Percentiles rank a stretch among this genome's conserved stretches.
These are phyloP conservation scores for Caprella mutica DNA, from an alignment of 2,888 invertebrate genomes.

Conservation along the genomic window DNA sequence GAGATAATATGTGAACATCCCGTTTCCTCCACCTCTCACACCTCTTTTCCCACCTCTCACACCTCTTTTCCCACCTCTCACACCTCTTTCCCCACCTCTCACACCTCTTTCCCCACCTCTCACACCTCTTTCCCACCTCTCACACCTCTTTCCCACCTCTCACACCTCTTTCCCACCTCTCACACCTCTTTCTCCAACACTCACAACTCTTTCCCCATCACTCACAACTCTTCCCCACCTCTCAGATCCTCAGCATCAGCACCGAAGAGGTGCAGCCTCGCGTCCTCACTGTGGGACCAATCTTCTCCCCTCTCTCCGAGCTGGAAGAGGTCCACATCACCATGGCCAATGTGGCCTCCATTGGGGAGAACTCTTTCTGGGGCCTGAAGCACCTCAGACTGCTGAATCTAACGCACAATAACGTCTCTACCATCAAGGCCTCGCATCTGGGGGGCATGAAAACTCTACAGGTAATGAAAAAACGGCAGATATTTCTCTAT, in stretches of 20 bases:
- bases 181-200: background rate
- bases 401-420: slow-evolving; percentile 62
- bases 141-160: background rate
- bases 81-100: background rate
- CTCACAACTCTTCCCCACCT: background rate
- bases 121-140: background rate
- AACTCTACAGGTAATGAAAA: slow-evolving; percentile 46
- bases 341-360: slow-evolving; percentile 58
- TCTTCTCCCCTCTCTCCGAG: slow-evolving; percentile 48
- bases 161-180: background rate
- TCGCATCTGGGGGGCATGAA: slow-evolving; percentile 66
- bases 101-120: background rate
- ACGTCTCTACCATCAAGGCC: slow-evolving; percentile 54
- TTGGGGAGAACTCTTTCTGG: slow-evolving; percentile 70
- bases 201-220: background rate
- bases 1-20: background rate
- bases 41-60: background rate
- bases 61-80: background rate
- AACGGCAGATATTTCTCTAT: background rate
- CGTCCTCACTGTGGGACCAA: slow-evolving; percentile 56
- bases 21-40: background rate
- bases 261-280: slow-evolving; percentile 49
- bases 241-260: slow-evolving; percentile 53
- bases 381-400: slow-evolving; percentile 51
- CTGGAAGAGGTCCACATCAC: slow-evolving; percentile 58